Base-by-base conservation (phyloP, 2,113 vertebrate genomes). In the Phaetusa simplex region DNA sequence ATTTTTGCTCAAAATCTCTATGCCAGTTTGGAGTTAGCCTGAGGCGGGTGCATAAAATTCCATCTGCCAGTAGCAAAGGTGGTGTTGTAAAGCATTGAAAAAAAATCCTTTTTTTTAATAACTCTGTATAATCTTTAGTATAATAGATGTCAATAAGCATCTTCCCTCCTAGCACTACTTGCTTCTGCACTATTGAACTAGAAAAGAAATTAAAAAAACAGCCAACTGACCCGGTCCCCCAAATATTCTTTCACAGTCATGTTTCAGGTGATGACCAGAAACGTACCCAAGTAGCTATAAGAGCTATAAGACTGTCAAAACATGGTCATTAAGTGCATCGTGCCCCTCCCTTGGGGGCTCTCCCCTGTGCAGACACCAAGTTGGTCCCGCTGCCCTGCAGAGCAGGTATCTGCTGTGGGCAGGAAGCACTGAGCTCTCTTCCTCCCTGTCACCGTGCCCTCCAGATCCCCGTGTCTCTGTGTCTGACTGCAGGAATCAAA, bases 271-370 rank as follows among this genome's bases (percentile, higher is more conserved):
- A 53, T 69, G 76, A 53, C 49, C n/a, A 70, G 59, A 77, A 26
- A 59, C 0, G 0, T 22, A 73, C 26, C 40, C 27, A 27, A 55
- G 56, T n/a, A 83, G 52, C 19, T 64, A 2, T 6, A 22, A 30
- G 8, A 83, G 14, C 6, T 49, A 6, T 20, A 49, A 49, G 47
- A 49, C 21, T 82, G 45, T 19, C 50, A 79, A 76, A 94, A 81
- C 18, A 34, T 0, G 0, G 49, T 40, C 49, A 32, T 38, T 8
- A 42, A 74, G 30, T 12, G 14, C 76, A 70, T 32, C 1, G 0
- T n/a, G 56, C 2, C 52, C 9, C 7, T 62, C 88, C 40, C 55
- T 55, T 2, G 2, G 58, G n/a, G 14, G 36, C 6, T 38, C 23
- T 72, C 24, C 23, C 23, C 34, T 49, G 18, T 21, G 27, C 32